phyloP scores from a whole-genome alignment of 1,140 invertebrate genomes.

The Drosophila rhopaloa region DNA sequence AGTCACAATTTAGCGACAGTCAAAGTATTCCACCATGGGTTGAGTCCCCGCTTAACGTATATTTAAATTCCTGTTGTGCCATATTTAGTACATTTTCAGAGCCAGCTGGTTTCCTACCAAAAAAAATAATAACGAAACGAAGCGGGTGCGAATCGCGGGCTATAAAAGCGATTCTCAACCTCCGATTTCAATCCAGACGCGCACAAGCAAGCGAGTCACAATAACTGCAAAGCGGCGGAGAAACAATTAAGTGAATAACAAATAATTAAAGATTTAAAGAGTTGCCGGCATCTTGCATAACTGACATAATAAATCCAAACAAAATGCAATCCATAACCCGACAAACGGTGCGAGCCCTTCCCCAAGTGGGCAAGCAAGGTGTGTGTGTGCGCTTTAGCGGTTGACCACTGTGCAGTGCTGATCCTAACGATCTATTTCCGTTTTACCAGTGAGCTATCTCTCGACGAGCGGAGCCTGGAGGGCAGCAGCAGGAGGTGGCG shows the following conservation, averaged over 20 bases:
- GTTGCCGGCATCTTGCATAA: conserved; percentile 40
- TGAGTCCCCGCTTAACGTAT: background rate
- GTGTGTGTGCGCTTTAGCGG: conserved; percentile 50
- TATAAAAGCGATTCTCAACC: conserved; percentile 28
- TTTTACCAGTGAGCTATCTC: conserved; percentile 53
- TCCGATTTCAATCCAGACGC: conserved; percentile 12
- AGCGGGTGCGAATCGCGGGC: conserved; percentile 1
- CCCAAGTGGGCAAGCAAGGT: conserved; percentile 73
- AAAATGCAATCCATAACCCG: conserved; percentile 73
- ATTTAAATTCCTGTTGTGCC: too few species aligned
- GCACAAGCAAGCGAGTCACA: conserved; percentile 20
- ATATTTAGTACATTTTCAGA: conserved; percentile 1
- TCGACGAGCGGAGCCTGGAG: conserved; percentile 55
- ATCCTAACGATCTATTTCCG: conserved; percentile 12
- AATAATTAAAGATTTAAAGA: background rate
- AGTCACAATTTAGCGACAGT: background rate
- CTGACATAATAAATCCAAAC: conserved; percentile 18
- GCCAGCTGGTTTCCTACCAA: background rate
- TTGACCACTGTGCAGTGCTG: conserved; percentile 5
- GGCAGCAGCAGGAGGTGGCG: conserved; percentile 15
- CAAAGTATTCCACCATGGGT: background rate
- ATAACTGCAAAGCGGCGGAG: conserved; percentile 1
- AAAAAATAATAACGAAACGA: conserved; percentile 21
- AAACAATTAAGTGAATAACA: conserved; percentile 7
- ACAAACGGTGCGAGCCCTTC: conserved; percentile 56